Evolutionary conservation across 1,140 invertebrate genomes (phyloP), one percentile per base, ranked within the genome.

Genomic region (Phocides pigmalion): DNA sequence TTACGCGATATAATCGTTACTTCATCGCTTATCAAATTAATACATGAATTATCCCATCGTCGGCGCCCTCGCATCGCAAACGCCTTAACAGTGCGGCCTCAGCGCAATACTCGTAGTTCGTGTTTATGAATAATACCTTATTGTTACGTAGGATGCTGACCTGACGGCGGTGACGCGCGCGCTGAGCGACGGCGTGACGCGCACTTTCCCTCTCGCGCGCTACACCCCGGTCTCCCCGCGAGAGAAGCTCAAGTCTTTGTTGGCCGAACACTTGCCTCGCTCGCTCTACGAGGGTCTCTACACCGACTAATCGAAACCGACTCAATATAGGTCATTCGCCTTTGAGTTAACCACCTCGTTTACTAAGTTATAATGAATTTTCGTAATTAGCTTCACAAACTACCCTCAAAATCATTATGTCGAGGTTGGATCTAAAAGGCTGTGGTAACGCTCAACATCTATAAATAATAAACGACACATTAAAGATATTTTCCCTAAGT

Each of bases 211-310:
- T 35, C 93, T 97, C 86, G 91, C 93, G 32, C 94, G 95, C 79
- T 97, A 97, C 87, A 96, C 96, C 0, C 95, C 96, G 0, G 95
- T 97, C 0, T 95, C 95, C 0, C 93, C 94, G 19, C 87, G 92
- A 28, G 96, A 97, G 84, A 95, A 95, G 80, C 82, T 97, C 39
- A 95, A 96, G 88, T 94, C 95, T 49, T 92, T 96, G 42, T 92
- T 96, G 17, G 95, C 95, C 46, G 95, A 96, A 75, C 95, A 97
- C 88, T 92, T 97, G 70, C 95, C 96, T 4, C 93, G 94, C 68
- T 94, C 95, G n/a, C 92, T 96, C 56, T 96, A 96, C 77, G 95
- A 96, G 68, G 93, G 94, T 64, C 73, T 96, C 15, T 95, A 95
- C 76, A 75, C 90, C 11, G 93, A 94, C 74, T 93, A 88, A 83